Evolutionary conservation across 2,113 vertebrate species (phyloP), one percentile per base, ranked within the genome.

Genomic region (Aptenodytes forsteri): DNA sequence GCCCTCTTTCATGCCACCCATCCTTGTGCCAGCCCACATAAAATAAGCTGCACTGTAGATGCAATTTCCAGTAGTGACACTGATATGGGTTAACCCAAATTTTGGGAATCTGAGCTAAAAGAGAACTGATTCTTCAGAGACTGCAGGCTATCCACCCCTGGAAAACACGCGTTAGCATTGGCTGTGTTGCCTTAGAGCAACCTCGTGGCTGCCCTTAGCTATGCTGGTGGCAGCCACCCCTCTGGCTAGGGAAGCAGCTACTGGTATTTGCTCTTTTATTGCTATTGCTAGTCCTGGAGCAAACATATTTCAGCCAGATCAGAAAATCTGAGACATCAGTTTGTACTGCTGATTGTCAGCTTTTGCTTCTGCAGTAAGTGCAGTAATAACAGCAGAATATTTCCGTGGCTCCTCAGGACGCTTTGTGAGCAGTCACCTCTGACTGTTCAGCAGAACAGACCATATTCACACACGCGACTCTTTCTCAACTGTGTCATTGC

Each of bases 381-480:
- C 23, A 30, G 70, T 64, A 82, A 54, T 29, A 75, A 21, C 3
- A 1, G 49, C 29, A 67, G 42, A 47, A 29, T 70, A 26, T 65
- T 79, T 87, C 40, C 0, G 1, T 36, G 47, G 50, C 54, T 91
- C 44, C 40, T 83, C 16, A 3, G 72, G 67, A n/a, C 44, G 26
- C 76, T 92, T 78, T 75, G 59, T 8, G 5, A 83, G 71, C 44
- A 49, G 64, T 34, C 42, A 32, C 27, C 80, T 89, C 42, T 80
- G 55, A 78, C 59, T 52, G 54, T 29, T 69, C 30, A 56, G 71
- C 79, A 73, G 71, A 92, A 49, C 42, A 81, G 29, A 36, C 32
- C 46, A 2, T 13, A 62, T 11, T 23, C 52, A 52, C 44, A 56
- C 29, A 49, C 0, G 0, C 1, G 0, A 6, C 26, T 34, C 59